Evolutionary conservation across 2,113 vertebrate species (phyloP), one percentile per base, ranked within the genome.

Genomic region (Forbesichthys agassizii): DNA sequence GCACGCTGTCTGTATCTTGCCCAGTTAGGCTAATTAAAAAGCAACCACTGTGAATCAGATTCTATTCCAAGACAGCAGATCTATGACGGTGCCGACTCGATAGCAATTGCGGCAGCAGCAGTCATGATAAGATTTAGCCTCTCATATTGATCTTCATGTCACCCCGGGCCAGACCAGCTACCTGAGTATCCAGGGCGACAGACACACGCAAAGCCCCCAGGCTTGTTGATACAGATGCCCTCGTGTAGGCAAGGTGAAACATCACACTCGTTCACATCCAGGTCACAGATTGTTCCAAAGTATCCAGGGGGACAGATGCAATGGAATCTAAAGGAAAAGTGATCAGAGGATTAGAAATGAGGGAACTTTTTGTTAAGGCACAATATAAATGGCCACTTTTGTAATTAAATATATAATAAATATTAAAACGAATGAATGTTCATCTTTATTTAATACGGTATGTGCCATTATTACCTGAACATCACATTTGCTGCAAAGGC

Each of bases 251-350:
- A 96, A 88, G 92, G 90, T 73, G 86, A 90, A 58, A 78, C 84
- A 89, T 95, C 92, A 68, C 94, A 96, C 78, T 95, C 91, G 51
- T 94, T 93, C 80, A 93, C 78, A 47, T 93, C 91, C 86, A 95
- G 77, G 87, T 95, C 91, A 88, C 93, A 96, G 53, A 92, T 66
- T 4, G 71, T 72, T 68, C 91, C 94, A 27, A 92, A 93, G 81
- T 93, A 95, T 59, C 91, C 92, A 60, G 87, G 70, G 56, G 90
- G 83, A 80, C 93, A 95, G 56, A 78, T 82, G 78, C 94, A 96
- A 54, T 68, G 59, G 87, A 94, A 94, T 75, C 93, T 96, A 59
- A 81, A 13, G 58, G 77, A 61, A 59, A 69, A 20, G 65, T 6
- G 58, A 87, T 54, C 74, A 75, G 51, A 72, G 48, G 79, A 71